A percentile compares a stretch with the other conserved stretches of the same genome.
These are phyloP conservation scores for Pycnonotus jocosus DNA, from an alignment of 2,113 vertebrate species.

Conservation along the genomic window DNA sequence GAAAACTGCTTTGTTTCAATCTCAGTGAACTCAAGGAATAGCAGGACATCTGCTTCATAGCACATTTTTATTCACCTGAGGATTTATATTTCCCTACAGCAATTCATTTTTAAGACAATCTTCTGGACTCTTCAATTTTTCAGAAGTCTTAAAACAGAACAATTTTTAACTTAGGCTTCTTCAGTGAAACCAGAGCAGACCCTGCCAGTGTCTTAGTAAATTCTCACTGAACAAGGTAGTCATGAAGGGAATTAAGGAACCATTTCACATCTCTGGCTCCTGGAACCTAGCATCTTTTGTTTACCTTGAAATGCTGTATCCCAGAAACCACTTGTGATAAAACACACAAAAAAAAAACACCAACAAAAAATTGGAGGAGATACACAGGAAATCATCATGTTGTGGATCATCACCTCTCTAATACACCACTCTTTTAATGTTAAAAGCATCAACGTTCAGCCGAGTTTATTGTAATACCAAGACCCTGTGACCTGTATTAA, in stretches of 20 bases:
- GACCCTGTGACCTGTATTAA: not conserved
- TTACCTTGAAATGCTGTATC: not conserved
- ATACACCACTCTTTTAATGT: not conserved
- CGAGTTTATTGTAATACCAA: not conserved
- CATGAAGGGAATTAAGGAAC: not conserved
- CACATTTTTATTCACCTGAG: not conserved
- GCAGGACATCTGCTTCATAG: not conserved
- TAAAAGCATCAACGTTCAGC: not conserved
- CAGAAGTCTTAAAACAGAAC: not conserved
- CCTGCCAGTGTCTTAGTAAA: not conserved
- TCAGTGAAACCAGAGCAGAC: not conserved
- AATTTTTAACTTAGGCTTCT: not conserved
- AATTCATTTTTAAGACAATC: not conserved
- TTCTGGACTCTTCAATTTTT: not conserved
- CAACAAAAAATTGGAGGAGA: not conserved
- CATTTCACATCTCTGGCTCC: not conserved
- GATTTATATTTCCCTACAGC: not conserved
- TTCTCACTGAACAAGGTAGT: not conserved
- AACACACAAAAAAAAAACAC: not conserved
- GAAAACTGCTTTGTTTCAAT: not conserved
- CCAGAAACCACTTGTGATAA: not conserved
- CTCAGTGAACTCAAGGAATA: not conserved
- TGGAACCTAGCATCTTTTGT: not conserved
- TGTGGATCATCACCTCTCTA: not conserved
- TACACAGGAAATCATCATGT: not conserved